Percentiles rank a stretch among this genome's conserved stretches.
These are phyloP conservation scores for Meganola albula DNA, from an alignment of 2,888 invertebrate species.

Conservation along the genomic window DNA sequence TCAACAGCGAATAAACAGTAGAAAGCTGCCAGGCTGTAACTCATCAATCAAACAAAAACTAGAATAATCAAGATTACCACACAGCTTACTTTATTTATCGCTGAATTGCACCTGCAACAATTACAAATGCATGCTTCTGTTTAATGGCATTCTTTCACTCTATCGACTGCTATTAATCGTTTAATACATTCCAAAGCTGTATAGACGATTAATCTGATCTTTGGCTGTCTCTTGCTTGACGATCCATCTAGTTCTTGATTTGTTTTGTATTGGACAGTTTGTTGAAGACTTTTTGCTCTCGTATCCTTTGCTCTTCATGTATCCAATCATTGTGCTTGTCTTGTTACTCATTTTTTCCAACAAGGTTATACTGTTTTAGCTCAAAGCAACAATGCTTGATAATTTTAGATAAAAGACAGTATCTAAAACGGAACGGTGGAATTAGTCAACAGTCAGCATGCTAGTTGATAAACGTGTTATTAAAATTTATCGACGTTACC, in stretches of 20 bases:
- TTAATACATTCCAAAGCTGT: slow-evolving; percentile 24
- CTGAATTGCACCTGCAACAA: slow-evolving; percentile 33
- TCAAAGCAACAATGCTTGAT: too few species aligned
- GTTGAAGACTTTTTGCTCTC: too few species aligned
- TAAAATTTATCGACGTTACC: slow-evolving; percentile 41
- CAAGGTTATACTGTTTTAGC: too few species aligned
- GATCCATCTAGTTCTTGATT: slow-evolving; percentile 24
- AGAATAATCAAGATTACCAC: slow-evolving; percentile 19
- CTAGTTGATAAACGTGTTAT: slow-evolving; percentile 18
- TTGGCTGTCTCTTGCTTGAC: too few species aligned
- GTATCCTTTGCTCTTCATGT: too few species aligned
- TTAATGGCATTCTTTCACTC: slow-evolving; percentile 34
- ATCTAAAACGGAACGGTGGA: too few species aligned
- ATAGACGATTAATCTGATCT: slow-evolving; percentile 25
- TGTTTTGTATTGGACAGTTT: too few species aligned
- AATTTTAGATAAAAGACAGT: too few species aligned
- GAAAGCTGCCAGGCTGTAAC: slow-evolving; percentile 20
- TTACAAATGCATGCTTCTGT: slow-evolving; percentile 27
- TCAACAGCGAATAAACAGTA: slow-evolving; percentile 7
- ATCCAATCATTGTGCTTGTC: too few species aligned
- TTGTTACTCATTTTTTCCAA: too few species aligned
- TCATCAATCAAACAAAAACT: slow-evolving; percentile 11
- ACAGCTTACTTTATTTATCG: slow-evolving; percentile 28
- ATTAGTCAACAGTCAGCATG: too few species aligned
- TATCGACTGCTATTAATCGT: slow-evolving; percentile 27